A percentile compares a stretch with the other conserved stretches of the same genome.
These are phyloP conservation scores for Pharmacophagus antenor DNA, from an alignment of 2,888 invertebrate genomes.

Conservation along the genomic window DNA sequence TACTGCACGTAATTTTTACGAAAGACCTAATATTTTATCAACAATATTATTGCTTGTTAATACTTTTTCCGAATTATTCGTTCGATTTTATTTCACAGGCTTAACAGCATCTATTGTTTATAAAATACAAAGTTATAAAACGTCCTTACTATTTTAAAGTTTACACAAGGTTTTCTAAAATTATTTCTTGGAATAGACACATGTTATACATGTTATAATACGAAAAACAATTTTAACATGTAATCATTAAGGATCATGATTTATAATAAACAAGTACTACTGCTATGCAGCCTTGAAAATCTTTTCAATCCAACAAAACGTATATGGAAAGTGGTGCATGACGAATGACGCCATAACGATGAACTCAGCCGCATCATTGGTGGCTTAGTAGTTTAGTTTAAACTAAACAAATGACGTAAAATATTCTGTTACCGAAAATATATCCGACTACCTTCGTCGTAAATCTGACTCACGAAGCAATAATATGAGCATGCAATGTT, in stretches of 20 bases:
- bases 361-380: constrained; percentile 23
- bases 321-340: constrained; percentile 20
- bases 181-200: not conserved
- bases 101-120: too few relatives aligned
- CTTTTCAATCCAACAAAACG: constrained; percentile 2
- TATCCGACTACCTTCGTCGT: constrained; percentile 8
- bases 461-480: constrained; percentile 11
- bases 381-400: constrained; percentile 15
- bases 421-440: constrained; percentile 16
- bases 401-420: constrained; percentile 28
- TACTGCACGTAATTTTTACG: too few relatives aligned
- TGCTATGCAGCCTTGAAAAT: constrained; percentile 13
- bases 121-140: too few relatives aligned
- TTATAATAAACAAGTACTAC: not conserved
- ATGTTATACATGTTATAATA: too few relatives aligned
- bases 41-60: too few relatives aligned
- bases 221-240: not conserved
- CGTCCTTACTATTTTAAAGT: too few relatives aligned
- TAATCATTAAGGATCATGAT: not conserved
- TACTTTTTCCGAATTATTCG: too few relatives aligned
- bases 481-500: not conserved
- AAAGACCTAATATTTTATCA: too few relatives aligned
- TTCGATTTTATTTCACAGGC: too few relatives aligned
- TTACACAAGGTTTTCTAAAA: too few relatives aligned
- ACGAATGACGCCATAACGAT: constrained; percentile 21